Base-by-base conservation (phyloP, 2,113 vertebrate species). In the Leptobrachium leishanense region DNA sequence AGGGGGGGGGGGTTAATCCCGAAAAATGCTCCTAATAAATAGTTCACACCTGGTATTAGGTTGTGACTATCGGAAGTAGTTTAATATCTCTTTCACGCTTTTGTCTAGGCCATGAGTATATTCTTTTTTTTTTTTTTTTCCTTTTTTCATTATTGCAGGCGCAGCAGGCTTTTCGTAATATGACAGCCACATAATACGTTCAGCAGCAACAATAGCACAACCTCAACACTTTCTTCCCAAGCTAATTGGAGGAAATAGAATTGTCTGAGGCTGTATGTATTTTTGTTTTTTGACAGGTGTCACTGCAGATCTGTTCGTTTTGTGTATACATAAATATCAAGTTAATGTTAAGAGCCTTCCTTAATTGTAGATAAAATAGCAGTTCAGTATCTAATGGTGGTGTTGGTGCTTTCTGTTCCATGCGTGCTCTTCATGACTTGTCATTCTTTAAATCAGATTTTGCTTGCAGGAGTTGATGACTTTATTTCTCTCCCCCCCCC, bases 51-150 rank as follows among this genome's bases (percentile, higher is more conserved):
- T 5, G 46, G 46, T 4, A 4, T 8, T 5, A 50, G 8, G 46
- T 31, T 31, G 20, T 50, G 46, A 8, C 46, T 50, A 50, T 8
- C 8, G 46, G 8, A 8, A 5, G 82, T 72, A 69, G 79, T 89
- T 77, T 88, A 86, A 88, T 87, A 87, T 84, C 77, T 83, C 20
- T 31, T 31, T 31, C 20, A 31, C 20, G 20, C 20, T 31, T 31
- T 31, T 31, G 20, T 31, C 20, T 31, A 31, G 20, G 20, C 20
- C 20, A 31, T 31, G 20, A 78, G 88, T 85, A 64, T 87, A 39
- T 88, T 86, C 84, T 83, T 88, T 72, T 62, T 20, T 62, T 3
- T 65, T 65, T 15, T 3, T 7, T 20, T 5, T 65, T 65, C 39
- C 63, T 31, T 31, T 15, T 65, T 39, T 53, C 43, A 2, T 71